Evolutionary conservation across 2,888 invertebrate species (phyloP).

Genomic region (Pachymerium ferrugineum): DNA sequence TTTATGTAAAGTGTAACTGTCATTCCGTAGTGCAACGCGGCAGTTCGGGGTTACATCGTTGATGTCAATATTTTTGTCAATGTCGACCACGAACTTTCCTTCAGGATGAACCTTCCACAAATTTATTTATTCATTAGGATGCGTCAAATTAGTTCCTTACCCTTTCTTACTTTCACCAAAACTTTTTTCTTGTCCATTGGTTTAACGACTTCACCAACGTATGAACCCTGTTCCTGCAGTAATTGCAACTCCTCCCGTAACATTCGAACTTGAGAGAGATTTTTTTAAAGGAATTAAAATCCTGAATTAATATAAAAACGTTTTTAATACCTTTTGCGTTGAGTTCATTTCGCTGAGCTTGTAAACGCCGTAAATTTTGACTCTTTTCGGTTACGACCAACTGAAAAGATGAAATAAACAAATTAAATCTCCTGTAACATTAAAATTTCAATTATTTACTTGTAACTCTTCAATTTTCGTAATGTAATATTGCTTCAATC

Average conservation of each 20-base stretch:
- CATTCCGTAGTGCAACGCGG: constrained; percentile 93
- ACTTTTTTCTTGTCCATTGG: constrained; percentile 99
- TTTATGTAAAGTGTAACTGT: constrained; percentile 97
- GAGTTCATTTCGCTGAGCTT: constrained; percentile 97
- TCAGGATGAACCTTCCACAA: constrained; percentile 79
- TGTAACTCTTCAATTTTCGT: constrained; percentile 97
- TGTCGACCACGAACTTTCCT: constrained; percentile 98
- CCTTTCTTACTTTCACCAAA: constrained; percentile 67
- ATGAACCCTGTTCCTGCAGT: constrained; percentile 92
- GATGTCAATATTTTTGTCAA: constrained; percentile 98
- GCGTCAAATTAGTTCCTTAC: background rate
- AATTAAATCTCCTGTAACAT: constrained; percentile 16
- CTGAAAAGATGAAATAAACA: constrained; percentile 41
- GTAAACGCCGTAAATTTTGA: constrained; percentile 90
- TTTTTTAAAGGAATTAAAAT: too few relatives aligned
- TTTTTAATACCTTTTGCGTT: constrained; percentile 99
- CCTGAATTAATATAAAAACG: too few relatives aligned
- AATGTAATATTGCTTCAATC: constrained; percentile 91
- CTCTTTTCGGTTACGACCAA: constrained; percentile 94
- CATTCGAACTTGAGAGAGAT: constrained; percentile 98
- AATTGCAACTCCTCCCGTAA: constrained; percentile 93
- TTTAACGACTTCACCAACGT: constrained; percentile 98
- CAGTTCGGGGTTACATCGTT: constrained; percentile 96
- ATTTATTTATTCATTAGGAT: too few relatives aligned
- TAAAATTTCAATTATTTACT: constrained; percentile 41